Evolutionary conservation across 2,888 invertebrate genomes (phyloP).

Genomic region (Sesia bembeciformis): DNA sequence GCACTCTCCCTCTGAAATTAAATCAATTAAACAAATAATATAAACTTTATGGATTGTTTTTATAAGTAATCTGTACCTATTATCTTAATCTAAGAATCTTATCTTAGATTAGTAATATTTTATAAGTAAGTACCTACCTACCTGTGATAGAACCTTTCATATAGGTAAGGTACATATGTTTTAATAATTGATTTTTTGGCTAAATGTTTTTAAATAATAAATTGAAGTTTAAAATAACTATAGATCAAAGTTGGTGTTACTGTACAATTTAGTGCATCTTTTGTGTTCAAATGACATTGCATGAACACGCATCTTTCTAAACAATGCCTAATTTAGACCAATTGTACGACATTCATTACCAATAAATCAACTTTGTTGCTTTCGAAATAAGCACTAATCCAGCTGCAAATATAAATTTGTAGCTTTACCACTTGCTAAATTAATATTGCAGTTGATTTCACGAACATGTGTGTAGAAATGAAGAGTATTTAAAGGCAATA

Average conservation of each 20-base stretch:
- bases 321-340: not conserved
- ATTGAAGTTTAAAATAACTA: not conserved
- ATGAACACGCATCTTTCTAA: constrained; percentile 2
- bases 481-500: not conserved
- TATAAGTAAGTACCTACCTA: too few relatives aligned
- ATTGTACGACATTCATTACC: not conserved
- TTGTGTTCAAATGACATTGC: constrained; percentile 6
- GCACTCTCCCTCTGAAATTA: too few relatives aligned
- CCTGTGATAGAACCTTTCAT: too few relatives aligned
- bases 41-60: too few relatives aligned
- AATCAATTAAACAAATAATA: too few relatives aligned
- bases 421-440: not conserved
- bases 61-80: too few relatives aligned
- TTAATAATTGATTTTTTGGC: not conserved
- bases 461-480: not conserved
- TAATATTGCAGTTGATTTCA: not conserved
- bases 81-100: too few relatives aligned
- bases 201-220: not conserved
- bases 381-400: not conserved
- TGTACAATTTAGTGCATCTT: constrained; percentile 4
- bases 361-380: not conserved
- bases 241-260: not conserved
- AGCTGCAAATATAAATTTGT: not conserved
- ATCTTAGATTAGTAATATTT: too few relatives aligned
- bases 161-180: too few relatives aligned